phyloP scores from a whole-genome alignment of 2,888 invertebrate species.

The Cheilosia impressa region DNA sequence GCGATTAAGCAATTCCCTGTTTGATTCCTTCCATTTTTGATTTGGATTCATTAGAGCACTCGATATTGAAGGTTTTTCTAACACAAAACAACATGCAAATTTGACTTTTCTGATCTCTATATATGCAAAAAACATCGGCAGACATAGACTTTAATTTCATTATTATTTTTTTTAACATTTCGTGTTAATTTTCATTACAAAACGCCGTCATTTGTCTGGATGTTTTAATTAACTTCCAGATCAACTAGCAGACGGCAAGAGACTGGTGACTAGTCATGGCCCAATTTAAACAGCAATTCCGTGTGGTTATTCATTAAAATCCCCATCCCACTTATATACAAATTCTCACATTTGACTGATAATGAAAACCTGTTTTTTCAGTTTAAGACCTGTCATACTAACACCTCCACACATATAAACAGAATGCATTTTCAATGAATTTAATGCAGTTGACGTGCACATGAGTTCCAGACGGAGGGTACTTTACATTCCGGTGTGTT shows the following conservation, averaged over 20 bases:
- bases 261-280: neutral
- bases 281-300: constrained; percentile 1
- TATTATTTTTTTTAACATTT: neutral
- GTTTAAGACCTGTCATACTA: neutral
- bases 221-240: neutral
- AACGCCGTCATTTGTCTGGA: neutral
- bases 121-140: no score
- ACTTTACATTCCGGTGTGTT: no score
- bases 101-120: no score
- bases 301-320: neutral
- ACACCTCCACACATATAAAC: neutral
- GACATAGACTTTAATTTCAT: neutral
- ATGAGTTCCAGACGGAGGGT: no score
- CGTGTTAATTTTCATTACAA: constrained; percentile 6
- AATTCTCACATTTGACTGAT: neutral
- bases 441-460: neutral
- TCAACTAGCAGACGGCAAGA: neutral
- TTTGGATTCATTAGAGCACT: no score
- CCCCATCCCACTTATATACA: neutral
- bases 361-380: neutral
- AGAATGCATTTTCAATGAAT: neutral
- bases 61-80: no score
- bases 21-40: no score
- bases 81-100: no score
- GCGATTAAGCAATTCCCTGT: no score